Percentiles rank a stretch among this genome's conserved stretches.
These are phyloP conservation scores for Huso huso DNA, from an alignment of 2,797 vertebrate genomes.

Conservation along the genomic window DNA sequence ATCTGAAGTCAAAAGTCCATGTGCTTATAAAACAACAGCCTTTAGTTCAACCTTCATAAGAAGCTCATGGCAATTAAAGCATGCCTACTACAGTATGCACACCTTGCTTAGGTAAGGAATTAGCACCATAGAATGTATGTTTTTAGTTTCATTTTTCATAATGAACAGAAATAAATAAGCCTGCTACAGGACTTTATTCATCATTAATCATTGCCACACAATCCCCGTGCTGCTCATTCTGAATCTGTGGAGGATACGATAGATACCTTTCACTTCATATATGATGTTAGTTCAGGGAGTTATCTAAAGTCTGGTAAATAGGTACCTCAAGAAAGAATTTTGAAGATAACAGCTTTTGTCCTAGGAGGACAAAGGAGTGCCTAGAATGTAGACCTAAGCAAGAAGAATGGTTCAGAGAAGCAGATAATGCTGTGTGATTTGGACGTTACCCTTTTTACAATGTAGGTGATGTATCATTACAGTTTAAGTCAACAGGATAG, in stretches of 20 bases:
- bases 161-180: neutral
- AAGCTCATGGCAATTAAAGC: slow-evolving; percentile 48
- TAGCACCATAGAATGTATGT: neutral
- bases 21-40: slow-evolving; percentile 42
- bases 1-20: slow-evolving; percentile 47
- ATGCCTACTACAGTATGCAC: slow-evolving; percentile 17
- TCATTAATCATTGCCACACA: slow-evolving; percentile 35
- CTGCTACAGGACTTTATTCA: slow-evolving; percentile 33
- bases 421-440: no score
- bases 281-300: slow-evolving; percentile 1
- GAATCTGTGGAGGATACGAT: slow-evolving; percentile 21
- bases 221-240: slow-evolving; percentile 27
- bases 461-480: no score
- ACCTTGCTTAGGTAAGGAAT: neutral
- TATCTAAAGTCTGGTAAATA: neutral
- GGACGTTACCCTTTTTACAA: no score
- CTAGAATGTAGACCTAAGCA: neutral
- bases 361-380: neutral
- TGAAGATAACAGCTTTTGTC: neutral
- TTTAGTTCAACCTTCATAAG: slow-evolving; percentile 43
- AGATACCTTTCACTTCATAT: slow-evolving; percentile 15
- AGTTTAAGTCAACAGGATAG: no score
- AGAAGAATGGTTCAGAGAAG: neutral
- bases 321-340: neutral
- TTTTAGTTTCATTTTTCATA: neutral